Conservation (phyloP, 2,113 vertebrate genomes). For the Rallus limicola region DNA sequence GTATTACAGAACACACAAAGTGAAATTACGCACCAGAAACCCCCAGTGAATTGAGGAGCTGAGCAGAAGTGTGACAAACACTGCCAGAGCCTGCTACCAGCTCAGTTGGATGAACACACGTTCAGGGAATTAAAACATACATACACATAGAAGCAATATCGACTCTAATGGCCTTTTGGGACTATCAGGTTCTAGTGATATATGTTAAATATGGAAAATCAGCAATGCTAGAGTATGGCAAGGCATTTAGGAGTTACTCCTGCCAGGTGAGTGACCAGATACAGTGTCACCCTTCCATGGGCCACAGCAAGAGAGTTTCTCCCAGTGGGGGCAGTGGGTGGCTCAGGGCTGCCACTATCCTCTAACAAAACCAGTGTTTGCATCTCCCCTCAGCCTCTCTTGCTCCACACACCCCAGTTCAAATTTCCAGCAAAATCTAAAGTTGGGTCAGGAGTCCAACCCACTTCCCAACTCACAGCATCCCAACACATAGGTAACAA, state of each 20-base stretch:
- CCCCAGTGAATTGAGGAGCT: neutral
- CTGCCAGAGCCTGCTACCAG: neutral
- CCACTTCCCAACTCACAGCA: neutral
- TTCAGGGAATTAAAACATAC: neutral
- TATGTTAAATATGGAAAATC: neutral
- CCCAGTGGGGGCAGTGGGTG: neutral
- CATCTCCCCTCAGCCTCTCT: neutral
- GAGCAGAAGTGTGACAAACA: neutral
- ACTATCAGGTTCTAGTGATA: neutral
- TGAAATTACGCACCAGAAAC: neutral
- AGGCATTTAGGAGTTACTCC: neutral
- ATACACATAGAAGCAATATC: neutral
- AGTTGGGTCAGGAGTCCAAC: neutral
- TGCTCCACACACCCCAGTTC: neutral
- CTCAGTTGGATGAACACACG: neutral
- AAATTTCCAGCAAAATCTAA: neutral
- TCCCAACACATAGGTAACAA: neutral
- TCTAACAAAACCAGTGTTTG: accelerated
- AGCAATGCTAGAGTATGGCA: neutral
- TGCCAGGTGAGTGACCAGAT: neutral
- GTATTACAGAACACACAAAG: neutral
- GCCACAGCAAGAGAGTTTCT: neutral
- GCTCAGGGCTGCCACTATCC: neutral
- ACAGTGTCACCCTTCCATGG: neutral
- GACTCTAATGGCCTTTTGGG: neutral